Conservation (phyloP, 2,888 invertebrate species). For the Mimumesa dahlbomi region DNA sequence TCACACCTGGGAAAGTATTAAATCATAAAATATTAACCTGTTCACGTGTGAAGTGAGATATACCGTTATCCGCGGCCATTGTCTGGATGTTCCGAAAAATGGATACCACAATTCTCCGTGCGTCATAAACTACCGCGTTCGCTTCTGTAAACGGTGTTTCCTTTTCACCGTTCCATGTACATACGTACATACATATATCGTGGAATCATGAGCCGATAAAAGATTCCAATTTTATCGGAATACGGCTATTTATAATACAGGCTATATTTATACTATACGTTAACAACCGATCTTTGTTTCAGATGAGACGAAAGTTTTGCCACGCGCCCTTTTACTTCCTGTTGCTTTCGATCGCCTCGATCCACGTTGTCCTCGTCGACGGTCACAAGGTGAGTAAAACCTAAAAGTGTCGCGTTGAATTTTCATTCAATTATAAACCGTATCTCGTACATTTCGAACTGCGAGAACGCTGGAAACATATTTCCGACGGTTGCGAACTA, state of each 20-base stretch:
- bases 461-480: background rate
- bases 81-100: too few species aligned
- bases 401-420: too few species aligned
- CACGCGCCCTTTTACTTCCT: slow-evolving; percentile 52
- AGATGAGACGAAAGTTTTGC: slow-evolving; percentile 69
- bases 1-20: slow-evolving; percentile 8
- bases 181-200: too few species aligned
- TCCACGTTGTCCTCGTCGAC: slow-evolving; percentile 47
- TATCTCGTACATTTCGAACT: background rate
- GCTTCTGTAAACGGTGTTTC: too few species aligned
- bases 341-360: slow-evolving; percentile 63
- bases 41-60: background rate
- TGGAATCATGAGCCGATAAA: too few species aligned
- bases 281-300: slow-evolving; percentile 58
- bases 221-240: too few species aligned
- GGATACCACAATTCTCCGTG: too few species aligned
- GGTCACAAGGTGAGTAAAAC: slow-evolving; percentile 69
- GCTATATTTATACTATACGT: slow-evolving; percentile 2
- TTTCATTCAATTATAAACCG: background rate
- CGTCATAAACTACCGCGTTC: too few species aligned
- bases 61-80: too few species aligned
- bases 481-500: too few species aligned
- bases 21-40: slow-evolving; percentile 28
- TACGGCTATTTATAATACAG: too few species aligned
- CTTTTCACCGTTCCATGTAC: too few species aligned